Percentiles rank a stretch among this genome's conserved stretches.
These are phyloP conservation scores for Sebastes nivosus DNA, from an alignment of 2,797 vertebrate genomes.

Conservation along the genomic window DNA sequence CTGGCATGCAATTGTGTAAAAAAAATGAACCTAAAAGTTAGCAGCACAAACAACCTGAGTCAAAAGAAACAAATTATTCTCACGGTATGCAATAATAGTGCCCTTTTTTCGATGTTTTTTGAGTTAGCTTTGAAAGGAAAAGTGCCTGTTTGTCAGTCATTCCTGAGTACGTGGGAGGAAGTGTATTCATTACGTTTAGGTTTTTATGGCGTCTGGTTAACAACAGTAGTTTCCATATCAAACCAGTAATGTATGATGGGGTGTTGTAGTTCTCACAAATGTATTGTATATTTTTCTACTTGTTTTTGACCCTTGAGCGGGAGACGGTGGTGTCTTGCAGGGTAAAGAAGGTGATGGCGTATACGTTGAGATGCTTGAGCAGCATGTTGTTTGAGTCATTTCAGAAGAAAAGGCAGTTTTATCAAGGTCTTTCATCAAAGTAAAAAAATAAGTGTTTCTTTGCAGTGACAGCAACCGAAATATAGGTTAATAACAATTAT, in stretches of 20 bases:
- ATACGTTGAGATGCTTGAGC: constrained; percentile 36
- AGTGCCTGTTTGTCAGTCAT: constrained; percentile 84
- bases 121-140: constrained; percentile 70
- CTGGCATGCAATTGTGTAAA: constrained; percentile 47
- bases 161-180: constrained; percentile 62
- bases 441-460: constrained; percentile 59
- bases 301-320: constrained; percentile 50
- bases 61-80: constrained; percentile 44
- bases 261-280: constrained; percentile 73
- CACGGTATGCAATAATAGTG: constrained; percentile 75
- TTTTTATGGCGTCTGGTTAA: constrained; percentile 51
- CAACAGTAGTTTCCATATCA: constrained; percentile 56
- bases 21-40: constrained; percentile 20
- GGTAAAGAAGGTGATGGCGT: constrained; percentile 38
- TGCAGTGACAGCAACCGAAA: constrained; percentile 48
- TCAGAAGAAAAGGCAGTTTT: constrained; percentile 67
- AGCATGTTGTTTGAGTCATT: constrained; percentile 54
- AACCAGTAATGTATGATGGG: constrained; percentile 47
- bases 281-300: constrained; percentile 83
- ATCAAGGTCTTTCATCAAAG: constrained; percentile 83
- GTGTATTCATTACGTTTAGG: constrained; percentile 34
- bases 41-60: constrained; percentile 53
- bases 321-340: constrained; percentile 58
- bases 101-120: constrained; percentile 49
- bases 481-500: constrained; percentile 7